Conservation (phyloP, 2,797 vertebrate species). For the Iguana delicatissima region DNA sequence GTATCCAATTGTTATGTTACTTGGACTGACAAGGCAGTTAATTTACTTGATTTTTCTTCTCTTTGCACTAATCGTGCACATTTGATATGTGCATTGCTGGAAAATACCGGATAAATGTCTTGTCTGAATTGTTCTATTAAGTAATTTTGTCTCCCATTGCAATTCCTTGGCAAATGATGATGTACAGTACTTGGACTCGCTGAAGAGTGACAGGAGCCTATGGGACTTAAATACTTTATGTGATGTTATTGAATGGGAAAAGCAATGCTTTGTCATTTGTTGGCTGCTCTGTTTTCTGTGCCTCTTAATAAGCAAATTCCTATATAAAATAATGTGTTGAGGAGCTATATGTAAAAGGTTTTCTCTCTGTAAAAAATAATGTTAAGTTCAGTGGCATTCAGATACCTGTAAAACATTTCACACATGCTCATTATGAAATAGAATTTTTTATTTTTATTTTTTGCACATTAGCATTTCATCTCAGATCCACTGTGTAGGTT, state of each 20-base stretch:
- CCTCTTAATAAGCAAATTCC: conserved; percentile 64
- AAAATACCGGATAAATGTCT: conserved; percentile 80
- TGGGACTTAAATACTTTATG: conserved; percentile 76
- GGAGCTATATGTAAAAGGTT: conserved; percentile 67
- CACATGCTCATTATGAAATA: conserved; percentile 66
- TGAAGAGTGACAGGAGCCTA: conserved; percentile 80
- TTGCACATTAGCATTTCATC: conserved; percentile 69
- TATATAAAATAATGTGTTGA: conserved; percentile 64
- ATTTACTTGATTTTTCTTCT: conserved; percentile 76
- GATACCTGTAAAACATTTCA: conserved; percentile 69
- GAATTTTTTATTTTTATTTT: conserved; percentile 29
- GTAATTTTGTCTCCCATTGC: conserved; percentile 80
- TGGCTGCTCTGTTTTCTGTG: conserved; percentile 59
- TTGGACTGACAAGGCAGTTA: conserved; percentile 81
- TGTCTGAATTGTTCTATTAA: conserved; percentile 82
- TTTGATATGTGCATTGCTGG: conserved; percentile 78
- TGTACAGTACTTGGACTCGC: conserved; percentile 77
- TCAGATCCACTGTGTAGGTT: conserved; percentile 58
- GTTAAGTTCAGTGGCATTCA: conserved; percentile 60
- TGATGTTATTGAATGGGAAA: conserved; percentile 71
- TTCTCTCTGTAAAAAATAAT: conserved; percentile 65
- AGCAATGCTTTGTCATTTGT: conserved; percentile 67
- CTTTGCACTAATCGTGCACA: conserved; percentile 79
- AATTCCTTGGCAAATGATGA: conserved; percentile 79
- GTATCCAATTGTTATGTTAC: conserved; percentile 81